Evolutionary conservation across 2,888 invertebrate genomes (phyloP), one percentile per base, ranked within the genome.

Genomic region (Chaetogeoica ovagalla): DNA sequence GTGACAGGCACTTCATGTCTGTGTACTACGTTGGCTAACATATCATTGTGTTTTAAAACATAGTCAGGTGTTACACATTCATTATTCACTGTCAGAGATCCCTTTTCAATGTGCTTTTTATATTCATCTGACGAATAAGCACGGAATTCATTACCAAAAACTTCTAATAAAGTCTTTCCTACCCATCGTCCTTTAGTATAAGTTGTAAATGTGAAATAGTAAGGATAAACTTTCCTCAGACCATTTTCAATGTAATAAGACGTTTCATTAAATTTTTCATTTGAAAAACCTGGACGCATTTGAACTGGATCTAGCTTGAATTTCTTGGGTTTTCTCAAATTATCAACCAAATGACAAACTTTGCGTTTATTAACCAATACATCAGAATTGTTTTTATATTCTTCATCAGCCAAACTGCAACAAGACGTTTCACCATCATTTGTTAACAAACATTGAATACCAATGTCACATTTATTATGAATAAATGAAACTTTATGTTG

Each of bases 1-100:
- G 96, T 93, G 89, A 98, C 97, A 87, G 98, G 97, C 89, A 97
- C 95, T 92, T 98, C 98, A 91, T 98, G 98, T 92, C 97, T 96
- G 93, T 98, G 97, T 81, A 96, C 94, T 85, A 93, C 91, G 87
- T 97, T 96, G 81, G 95, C 94, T 63, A 98, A 90, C 60, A 95
- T 90, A 87, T 97, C 97, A 87, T 96, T 96, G 88, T 96, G 94
- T 86, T 94, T 94, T 82, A 98, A 89, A 85, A 93, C 90, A 88
- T 97, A 97, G 87, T 97, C 95, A 70, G 93, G 91, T 84, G 93
- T 92, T 83, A 97, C 96, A 86, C 92, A 91, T 86, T 96, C 93
- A 85, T 95, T 96, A 89, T 97, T 97, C 85, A 97, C 95, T 17
- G 95, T 96, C 84, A 97, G 89, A 19, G 95, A 94, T 63, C 97